A percentile compares a stretch with the other conserved stretches of the same genome.
phyloP scores from a whole-genome alignment of 2,888 invertebrate genomes.

The Rambutsinella grinnellia region DNA sequence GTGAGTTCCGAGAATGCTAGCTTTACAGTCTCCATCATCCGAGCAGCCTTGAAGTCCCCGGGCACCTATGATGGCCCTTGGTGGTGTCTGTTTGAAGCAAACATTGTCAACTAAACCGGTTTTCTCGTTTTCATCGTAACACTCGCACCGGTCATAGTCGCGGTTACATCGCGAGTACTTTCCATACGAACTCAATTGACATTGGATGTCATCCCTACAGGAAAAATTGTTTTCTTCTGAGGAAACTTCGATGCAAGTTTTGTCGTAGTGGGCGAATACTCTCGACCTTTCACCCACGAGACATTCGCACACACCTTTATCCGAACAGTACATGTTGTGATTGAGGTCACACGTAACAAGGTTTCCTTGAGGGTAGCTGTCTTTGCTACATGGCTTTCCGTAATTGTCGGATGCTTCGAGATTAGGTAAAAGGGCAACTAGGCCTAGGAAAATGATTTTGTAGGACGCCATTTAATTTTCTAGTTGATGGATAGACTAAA shows the following conservation, averaged over 20 bases:
- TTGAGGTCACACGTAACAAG: constrained; percentile 13
- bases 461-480: too few species aligned
- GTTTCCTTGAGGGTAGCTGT: neutral
- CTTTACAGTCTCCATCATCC: constrained; percentile 11
- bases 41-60: constrained; percentile 6
- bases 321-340: constrained; percentile 31
- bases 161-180: constrained; percentile 37
- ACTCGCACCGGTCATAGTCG: constrained; percentile 21
- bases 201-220: constrained; percentile 31
- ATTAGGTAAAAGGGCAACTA: too few species aligned
- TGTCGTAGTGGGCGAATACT: constrained; percentile 23
- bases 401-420: constrained; percentile 26
- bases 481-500: too few species aligned
- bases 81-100: constrained; percentile 22
- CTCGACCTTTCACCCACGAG: neutral
- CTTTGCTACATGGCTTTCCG: constrained; percentile 27
- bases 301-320: constrained; percentile 36
- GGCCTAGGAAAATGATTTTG: too few species aligned
- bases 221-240: constrained; percentile 16
- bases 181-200: constrained; percentile 30
- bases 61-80: neutral
- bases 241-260: constrained; percentile 33
- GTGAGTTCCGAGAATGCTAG: constrained; percentile 9
- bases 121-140: constrained; percentile 15
- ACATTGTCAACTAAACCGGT: constrained; percentile 12